Evolutionary conservation across 2,888 invertebrate species (phyloP), one percentile per base, ranked within the genome.

Genomic region (Girardia tigrina): DNA sequence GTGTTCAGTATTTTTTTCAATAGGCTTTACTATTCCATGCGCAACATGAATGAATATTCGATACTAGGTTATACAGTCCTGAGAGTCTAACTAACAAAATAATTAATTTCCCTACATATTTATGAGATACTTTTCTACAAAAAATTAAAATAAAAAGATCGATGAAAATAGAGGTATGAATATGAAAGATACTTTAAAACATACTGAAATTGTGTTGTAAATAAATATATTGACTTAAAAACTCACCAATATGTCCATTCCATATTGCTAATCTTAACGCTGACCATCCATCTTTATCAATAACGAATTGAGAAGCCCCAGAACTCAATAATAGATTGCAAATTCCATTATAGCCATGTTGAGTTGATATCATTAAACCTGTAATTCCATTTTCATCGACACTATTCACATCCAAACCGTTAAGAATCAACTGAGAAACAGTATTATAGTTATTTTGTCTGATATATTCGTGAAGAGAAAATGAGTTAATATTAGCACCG

Each of bases 181-280:
- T n/a, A n/a, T n/a, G n/a, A n/a, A n/a, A n/a, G n/a, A n/a, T n/a
- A n/a, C n/a, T n/a, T n/a, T n/a, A n/a, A n/a, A n/a, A n/a, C n/a
- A n/a, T n/a, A n/a, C n/a, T n/a, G n/a, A n/a, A n/a, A n/a, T n/a
- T n/a, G n/a, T n/a, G n/a, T n/a, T n/a, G n/a, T n/a, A n/a, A n/a
- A n/a, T n/a, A n/a, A n/a, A n/a, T n/a, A n/a, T n/a, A n/a, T n/a
- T n/a, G n/a, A n/a, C n/a, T n/a, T n/a, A n/a, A n/a, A n/a, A n/a
- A n/a, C n/a, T 75, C n/a, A 76, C 76, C 76, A 26, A 76, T 90
- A 81, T 94, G 94, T 0, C 94, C 94, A 72, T 92, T 94, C 94
- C 94, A 94, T 14, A 94, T 92, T 26, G 94, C 92, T 1, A 94
- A 92, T 76, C 94, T 28, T 75, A 84, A 78, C 1, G 83, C 81